Evolutionary conservation across 1,140 invertebrate genomes (phyloP), one percentile per base, ranked within the genome.

Genomic region (Drosophila tani): DNA sequence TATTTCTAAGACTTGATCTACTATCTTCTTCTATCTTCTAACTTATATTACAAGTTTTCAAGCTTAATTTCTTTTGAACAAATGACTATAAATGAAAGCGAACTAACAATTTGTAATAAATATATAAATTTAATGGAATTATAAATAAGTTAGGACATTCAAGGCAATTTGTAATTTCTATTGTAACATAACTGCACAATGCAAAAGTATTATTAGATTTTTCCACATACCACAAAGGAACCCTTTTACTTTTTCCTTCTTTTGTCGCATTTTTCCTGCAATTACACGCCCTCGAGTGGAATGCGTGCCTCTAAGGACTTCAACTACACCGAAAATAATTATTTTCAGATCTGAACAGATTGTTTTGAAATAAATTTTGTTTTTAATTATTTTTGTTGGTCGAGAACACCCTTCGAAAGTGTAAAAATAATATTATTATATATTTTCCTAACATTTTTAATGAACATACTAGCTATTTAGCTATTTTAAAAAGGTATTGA

Each of bases 281-380:
- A 80, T 83, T 84, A 81, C 73, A 62, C 45, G 67, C 38, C 29
- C 56, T 84, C 75, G 75, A 81, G 75, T 59, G 82, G 69, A 55
- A 79, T 27, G 53, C 67, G 60, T 74, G 71, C 60, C 50, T 45
- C 47, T 5, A 41, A 63, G 62, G 41, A 47, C 38, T 27, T 55
- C 38, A 60, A 21, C 5, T 55, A 50, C 56, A 59, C 56, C 12
- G 17, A 46, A 63, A 59, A 40, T 62, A 63, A 64, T 14, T 19
- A 21, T 35, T 9, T n/a, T 8, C 5, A 2, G 27, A 62, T 3
- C 21, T 15, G 4, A 41, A 29, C 21, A 24, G 3, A 24, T 24
- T 24, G 21, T 24, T 24, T 3, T 24, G 21, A 2, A 24, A 3
- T 24, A 24, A 3, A 24, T 24, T 24, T 24, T 24, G 2, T 3